Conservation (phyloP, 2,888 invertebrate species). For the Mystacides longicornis region DNA sequence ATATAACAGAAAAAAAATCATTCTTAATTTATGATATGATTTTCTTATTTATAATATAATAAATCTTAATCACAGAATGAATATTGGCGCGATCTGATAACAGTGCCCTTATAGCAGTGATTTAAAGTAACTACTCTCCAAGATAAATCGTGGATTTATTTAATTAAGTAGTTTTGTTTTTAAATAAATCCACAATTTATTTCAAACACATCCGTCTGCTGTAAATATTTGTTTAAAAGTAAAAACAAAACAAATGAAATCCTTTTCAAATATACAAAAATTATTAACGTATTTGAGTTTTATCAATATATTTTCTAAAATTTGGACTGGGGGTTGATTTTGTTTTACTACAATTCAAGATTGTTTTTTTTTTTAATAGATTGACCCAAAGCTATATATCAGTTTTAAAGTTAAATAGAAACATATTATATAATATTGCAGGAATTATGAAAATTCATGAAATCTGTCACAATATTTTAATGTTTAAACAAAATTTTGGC, state of each 20-base stretch:
- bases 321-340: too few species aligned
- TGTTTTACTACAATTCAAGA: too few species aligned
- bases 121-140: neutral
- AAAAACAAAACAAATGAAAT: too few species aligned
- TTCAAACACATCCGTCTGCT: neutral
- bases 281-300: too few species aligned
- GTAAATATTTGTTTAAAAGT: conserved; percentile 2
- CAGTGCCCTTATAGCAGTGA: neutral
- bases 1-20: neutral
- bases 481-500: neutral
- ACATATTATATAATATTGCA: too few species aligned
- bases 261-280: too few species aligned
- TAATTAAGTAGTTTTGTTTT: neutral
- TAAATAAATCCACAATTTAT: neutral
- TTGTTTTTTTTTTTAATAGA: too few species aligned
- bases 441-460: too few species aligned
- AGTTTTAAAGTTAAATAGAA: too few species aligned
- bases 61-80: neutral
- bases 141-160: neutral
- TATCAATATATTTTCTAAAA: too few species aligned
- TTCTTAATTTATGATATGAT: neutral
- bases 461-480: neutral
- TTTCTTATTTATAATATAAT: neutral
- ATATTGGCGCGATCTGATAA: conserved; percentile 1
- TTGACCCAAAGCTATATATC: too few species aligned